Conservation (phyloP, 2,113 vertebrate genomes). For the Pteruthius melanotis region DNA sequence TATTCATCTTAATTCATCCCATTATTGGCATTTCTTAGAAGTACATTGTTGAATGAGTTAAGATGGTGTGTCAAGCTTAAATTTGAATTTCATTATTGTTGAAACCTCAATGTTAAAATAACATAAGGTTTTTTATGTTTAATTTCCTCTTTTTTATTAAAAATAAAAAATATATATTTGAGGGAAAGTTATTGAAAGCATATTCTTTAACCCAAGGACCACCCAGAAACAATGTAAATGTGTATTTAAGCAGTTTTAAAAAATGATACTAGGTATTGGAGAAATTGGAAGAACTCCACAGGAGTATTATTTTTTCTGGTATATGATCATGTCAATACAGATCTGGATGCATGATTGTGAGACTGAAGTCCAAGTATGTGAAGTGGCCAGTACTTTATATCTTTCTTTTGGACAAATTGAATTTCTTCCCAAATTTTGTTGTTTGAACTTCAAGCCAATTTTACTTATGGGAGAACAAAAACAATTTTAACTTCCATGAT, state of each 20-base stretch:
- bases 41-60: neutral
- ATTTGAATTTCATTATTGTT: conserved; percentile 16
- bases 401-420: neutral
- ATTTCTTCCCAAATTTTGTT: neutral
- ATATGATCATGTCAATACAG: neutral
- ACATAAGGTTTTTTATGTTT: neutral
- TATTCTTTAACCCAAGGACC: conserved; percentile 16
- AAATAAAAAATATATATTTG: neutral
- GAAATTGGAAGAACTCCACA: neutral
- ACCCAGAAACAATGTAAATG: neutral
- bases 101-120: conserved; percentile 39
- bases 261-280: neutral
- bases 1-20: neutral
- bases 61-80: neutral
- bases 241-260: neutral
- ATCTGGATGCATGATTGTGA: neutral
- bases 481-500: neutral
- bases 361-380: neutral
- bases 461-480: conserved; percentile 24
- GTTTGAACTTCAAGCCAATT: conserved; percentile 10
- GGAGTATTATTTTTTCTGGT: neutral
- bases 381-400: neutral
- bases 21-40: neutral
- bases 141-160: conserved; percentile 61
- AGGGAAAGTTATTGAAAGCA: conserved; percentile 20